Evolutionary conservation across 2,888 invertebrate species (phyloP).

Genomic region (Oxytorus armatus): DNA sequence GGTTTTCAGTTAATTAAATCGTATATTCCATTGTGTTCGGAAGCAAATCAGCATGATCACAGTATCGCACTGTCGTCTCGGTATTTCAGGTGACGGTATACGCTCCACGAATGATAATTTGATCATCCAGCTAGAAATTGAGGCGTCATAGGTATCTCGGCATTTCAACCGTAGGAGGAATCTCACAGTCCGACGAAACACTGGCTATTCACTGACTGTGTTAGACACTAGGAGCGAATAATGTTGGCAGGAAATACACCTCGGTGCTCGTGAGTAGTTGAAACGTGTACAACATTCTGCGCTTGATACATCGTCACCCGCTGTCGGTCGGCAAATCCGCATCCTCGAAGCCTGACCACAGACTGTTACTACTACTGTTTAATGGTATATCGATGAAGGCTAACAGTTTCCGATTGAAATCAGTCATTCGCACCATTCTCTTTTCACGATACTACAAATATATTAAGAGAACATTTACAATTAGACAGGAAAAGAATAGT

Average conservation of each 20-base stretch:
- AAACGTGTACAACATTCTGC: slow-evolving; percentile 2
- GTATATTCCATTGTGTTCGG: not conserved
- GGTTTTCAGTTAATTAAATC: slow-evolving; percentile 3
- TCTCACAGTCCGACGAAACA: slow-evolving; percentile 1
- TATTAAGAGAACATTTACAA: no score
- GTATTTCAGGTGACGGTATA: not conserved
- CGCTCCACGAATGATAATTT: no score
- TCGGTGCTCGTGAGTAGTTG: slow-evolving; percentile 4
- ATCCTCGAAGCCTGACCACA: not conserved
- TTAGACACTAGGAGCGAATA: not conserved
- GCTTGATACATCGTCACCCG: not conserved
- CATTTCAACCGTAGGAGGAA: not conserved
- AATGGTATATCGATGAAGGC: not conserved
- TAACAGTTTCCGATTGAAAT: not conserved
- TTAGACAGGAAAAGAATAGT: no score
- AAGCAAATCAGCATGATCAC: slow-evolving; percentile 8
- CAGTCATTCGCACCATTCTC: no score
- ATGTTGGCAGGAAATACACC: slow-evolving; percentile 6
- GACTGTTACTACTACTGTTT: not conserved
- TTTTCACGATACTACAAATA: no score
- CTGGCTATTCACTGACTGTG: slow-evolving; percentile 1
- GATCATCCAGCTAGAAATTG: not conserved
- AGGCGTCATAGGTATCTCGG: slow-evolving; percentile 2
- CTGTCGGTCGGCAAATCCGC: not conserved
- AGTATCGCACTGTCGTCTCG: not conserved